Base-by-base conservation (phyloP, 1,140 invertebrate species). In the Zaprionus capensis region DNA sequence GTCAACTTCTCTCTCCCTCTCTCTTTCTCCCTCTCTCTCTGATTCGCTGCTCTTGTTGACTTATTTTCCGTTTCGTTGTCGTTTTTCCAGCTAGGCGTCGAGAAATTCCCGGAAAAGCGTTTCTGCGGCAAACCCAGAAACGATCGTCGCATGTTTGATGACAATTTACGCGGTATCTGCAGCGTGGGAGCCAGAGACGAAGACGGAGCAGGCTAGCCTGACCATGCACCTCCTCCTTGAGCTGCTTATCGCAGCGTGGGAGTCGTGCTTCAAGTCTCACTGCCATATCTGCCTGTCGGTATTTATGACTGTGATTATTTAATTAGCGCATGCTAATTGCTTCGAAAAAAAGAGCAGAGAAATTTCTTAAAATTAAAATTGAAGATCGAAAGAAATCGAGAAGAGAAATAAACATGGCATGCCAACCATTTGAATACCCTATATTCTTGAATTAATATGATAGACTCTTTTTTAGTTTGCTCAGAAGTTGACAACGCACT, bases 271-370 rank as follows among this genome's bases (percentile, higher is more conserved):
- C 41, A 46, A 46, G 41, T 46, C 41, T 17, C n/a, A 7, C 41
- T n/a, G 24, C 12, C 49, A 14, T 53, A 53, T 53, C 49, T 56
- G 14, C 6, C 41, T 17, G 6, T 64, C 65, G 64, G 70, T 62
- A 82, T 82, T 80, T 76, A 83, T 71, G 80, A 55, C 46, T 17
- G 76, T 58, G 70, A 80, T 90, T 91, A 90, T 81, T 85, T 88
- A 88, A 90, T 90, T 90, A 85, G 81, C 81, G 72, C 78, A 81
- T 81, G 81, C 81, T 84, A 90, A 88, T 90, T 88, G 74, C 26
- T 26, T 36, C n/a, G 2, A 53, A 41, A 17, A 15, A 20, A 31
- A 2, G 14, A 38, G 34, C 2, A 57, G 22, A 66, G 36, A 62
- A 46, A 56, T 56, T 56, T 17, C 28, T 14, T 51, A 2, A 34